phyloP scores from a whole-genome alignment of 2,888 invertebrate species.

The Phlogophora meticulosa region DNA sequence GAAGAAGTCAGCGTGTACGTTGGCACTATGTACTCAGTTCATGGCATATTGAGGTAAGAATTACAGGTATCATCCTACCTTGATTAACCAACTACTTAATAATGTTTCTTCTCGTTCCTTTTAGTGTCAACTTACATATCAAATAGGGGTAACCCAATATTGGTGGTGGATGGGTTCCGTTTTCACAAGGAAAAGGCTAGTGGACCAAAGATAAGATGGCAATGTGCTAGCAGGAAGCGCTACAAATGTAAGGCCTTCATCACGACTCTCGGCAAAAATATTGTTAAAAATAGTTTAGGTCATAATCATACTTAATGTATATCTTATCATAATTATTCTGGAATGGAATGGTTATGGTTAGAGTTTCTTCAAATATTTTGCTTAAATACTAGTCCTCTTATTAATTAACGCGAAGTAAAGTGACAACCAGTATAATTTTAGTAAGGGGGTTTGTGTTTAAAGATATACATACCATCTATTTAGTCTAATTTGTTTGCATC shows the following conservation, averaged over 20 bases:
- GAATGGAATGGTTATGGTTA: too few relatives aligned
- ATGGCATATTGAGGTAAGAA: not conserved
- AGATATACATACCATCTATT: too few relatives aligned
- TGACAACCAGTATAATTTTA: too few relatives aligned
- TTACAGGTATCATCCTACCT: not conserved
- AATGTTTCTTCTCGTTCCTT: slow-evolving; percentile 9
- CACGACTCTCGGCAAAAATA: slow-evolving; percentile 58
- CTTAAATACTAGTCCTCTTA: too few relatives aligned
- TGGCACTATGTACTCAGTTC: not conserved
- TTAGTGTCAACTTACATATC: slow-evolving; percentile 43
- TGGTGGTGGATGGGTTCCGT: slow-evolving; percentile 67
- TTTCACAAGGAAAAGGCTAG: slow-evolving; percentile 70
- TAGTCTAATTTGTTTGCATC: too few relatives aligned
- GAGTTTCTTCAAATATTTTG: too few relatives aligned
- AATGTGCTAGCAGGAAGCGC: slow-evolving; percentile 60
- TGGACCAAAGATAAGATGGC: slow-evolving; percentile 64
- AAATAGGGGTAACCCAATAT: slow-evolving; percentile 51
- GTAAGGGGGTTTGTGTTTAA: too few relatives aligned
- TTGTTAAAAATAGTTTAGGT: slow-evolving; percentile 57
- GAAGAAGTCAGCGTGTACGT: not conserved
- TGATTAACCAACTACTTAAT: not conserved
- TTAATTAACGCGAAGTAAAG: too few relatives aligned
- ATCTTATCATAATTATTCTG: too few relatives aligned
- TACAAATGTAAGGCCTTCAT: slow-evolving; percentile 68
- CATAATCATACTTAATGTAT: slow-evolving; percentile 58